Evolutionary conservation across 37 sponge, comb jelly and placozoan genomes (phyloP), one percentile per base, ranked within the genome.

Genomic region (Cladorhizidae sp.): DNA sequence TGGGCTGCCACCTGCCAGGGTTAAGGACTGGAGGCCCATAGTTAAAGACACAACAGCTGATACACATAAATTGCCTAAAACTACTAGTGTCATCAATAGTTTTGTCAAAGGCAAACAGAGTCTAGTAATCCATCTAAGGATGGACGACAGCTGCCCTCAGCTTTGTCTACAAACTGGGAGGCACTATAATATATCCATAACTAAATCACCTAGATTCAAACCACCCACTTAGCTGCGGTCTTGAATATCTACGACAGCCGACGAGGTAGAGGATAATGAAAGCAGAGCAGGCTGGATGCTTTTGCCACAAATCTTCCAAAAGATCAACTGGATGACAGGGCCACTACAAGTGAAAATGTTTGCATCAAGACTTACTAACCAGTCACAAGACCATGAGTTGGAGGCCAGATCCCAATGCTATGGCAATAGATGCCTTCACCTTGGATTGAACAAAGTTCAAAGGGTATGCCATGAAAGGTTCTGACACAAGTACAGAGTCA

Each of bases 11-110:
- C 18, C 42, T 84, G 90, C 54, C 32, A 36, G 58, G 62, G 32
- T 42, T 68, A 2, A 57, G 52, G 32, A 89, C 90, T 11, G 80
- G 84, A 22, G 90, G 90, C 3, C 85, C 72, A 18, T 89, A 85
- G 90, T 74, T 85, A 17, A 40, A 51, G 40, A 37, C 26, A 33
- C 82, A 89, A 42, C 18, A 33, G 11, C 7, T 32, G 41, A 23
- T 68, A 37, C 91, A 90, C 78, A 90, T 90, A 61, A 90, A 90
- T 71, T 68, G 73, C 42, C 81, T 85, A 36, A 86, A 90, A 79
- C 63, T 85, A 57, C 73, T n/a, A n/a, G n/a, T n/a, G n/a, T n/a
- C n/a, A 55, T 90, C 39, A 61, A 79, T 32, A 39, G 52, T 35
- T 89, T 76, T 63, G 70, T 63, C 62, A 80, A 39, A 58, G 64